phyloP scores from a whole-genome alignment of 2,888 invertebrate species.

The Drosophila infuscata region DNA sequence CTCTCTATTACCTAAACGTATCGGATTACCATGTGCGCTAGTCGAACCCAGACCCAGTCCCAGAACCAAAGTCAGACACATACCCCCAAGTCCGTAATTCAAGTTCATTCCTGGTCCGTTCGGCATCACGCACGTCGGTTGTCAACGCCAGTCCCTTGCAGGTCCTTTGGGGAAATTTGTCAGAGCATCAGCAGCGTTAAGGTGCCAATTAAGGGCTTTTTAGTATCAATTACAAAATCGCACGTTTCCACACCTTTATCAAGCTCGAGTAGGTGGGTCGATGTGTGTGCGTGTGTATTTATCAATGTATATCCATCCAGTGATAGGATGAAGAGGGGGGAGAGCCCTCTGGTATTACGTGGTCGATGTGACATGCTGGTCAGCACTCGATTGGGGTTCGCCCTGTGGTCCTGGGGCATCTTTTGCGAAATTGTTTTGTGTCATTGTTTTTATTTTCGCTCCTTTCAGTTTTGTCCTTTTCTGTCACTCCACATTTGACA shows the following conservation, averaged over 20 bases:
- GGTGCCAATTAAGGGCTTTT: constrained; percentile 85
- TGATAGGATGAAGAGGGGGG: constrained; percentile 16
- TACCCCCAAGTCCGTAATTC: constrained; percentile 14
- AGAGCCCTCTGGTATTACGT: constrained; percentile 44
- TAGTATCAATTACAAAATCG: constrained; percentile 85
- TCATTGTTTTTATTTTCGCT: constrained; percentile 62
- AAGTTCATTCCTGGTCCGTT: constrained; percentile 27
- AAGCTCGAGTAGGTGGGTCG: constrained; percentile 30
- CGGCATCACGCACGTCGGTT: constrained; percentile 63
- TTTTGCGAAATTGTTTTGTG: constrained; percentile 75
- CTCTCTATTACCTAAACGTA: constrained; percentile 66
- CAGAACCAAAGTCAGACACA: constrained; percentile 9
- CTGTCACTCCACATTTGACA: constrained; percentile 69
- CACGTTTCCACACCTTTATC: constrained; percentile 82
- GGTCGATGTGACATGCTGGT: constrained; percentile 61
- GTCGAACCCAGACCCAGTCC: constrained; percentile 12
- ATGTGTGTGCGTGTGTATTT: constrained; percentile 14
- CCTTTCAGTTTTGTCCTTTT: constrained; percentile 20
- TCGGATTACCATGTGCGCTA: constrained; percentile 62
- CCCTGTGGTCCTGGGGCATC: constrained; percentile 24
- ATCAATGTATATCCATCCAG: constrained; percentile 4
- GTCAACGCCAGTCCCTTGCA: constrained; percentile 62
- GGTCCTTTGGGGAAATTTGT: constrained; percentile 83
- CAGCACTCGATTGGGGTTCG: constrained; percentile 45
- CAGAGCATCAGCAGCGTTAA: constrained; percentile 83